These are phyloP conservation scores for Seladonia tumulorum DNA, from an alignment of 2,888 invertebrate genomes.

Conservation along the genomic window DNA sequence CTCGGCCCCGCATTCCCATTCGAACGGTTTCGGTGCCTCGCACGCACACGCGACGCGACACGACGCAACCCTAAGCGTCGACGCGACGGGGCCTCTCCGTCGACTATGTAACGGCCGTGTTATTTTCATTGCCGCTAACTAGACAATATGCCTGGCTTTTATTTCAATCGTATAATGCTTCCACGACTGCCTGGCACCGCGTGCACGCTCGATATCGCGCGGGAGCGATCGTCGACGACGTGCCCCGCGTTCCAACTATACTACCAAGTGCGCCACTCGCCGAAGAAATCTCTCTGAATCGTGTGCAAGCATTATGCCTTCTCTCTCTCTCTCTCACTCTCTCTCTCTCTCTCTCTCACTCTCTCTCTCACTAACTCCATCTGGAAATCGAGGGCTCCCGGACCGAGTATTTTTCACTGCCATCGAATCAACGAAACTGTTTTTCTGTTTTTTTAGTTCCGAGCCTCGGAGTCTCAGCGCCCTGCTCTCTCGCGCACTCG, in stretches of 20 bases:
- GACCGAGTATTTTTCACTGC: not conserved
- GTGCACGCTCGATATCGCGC: slow-evolving; percentile 25
- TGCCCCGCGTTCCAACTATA: not conserved
- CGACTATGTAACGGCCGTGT: slow-evolving; percentile 54
- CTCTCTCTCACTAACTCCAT: too few species aligned
- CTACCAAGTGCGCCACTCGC: not conserved
- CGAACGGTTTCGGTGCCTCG: slow-evolving; percentile 15
- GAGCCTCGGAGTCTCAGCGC: not conserved
- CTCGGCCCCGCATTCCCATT: slow-evolving; percentile 56
- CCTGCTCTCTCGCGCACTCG: not conserved
- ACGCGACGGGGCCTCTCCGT: not conserved
- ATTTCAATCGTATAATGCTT: slow-evolving; percentile 49
- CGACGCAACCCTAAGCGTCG: too few species aligned
- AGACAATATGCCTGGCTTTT: slow-evolving; percentile 44
- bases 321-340: too few species aligned
- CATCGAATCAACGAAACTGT: not conserved
- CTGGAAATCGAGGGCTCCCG: not conserved
- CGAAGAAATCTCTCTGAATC: not conserved
- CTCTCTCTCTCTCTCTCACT: too few species aligned
- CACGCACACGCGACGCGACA: not conserved
- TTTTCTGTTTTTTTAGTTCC: not conserved
- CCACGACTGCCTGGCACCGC: not conserved
- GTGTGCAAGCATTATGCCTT: too few species aligned
- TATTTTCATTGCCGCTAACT: slow-evolving; percentile 53
- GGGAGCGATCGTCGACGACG: slow-evolving; percentile 16